Base-by-base conservation (phyloP, 2,797 vertebrate species). In the Hephaestus fuliginosus region DNA sequence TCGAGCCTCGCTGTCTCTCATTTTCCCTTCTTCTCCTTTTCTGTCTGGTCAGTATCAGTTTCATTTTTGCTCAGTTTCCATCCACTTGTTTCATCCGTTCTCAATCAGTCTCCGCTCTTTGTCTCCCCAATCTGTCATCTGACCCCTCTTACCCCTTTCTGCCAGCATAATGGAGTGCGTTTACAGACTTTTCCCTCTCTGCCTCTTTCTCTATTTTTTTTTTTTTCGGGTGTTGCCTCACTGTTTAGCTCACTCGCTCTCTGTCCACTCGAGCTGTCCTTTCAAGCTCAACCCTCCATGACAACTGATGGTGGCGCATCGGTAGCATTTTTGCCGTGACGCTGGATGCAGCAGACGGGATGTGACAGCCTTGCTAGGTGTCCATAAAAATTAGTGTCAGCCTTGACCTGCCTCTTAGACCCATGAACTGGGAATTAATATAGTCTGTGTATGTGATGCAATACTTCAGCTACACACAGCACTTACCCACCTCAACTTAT, bases 81-180 rank as follows among this genome's bases (percentile, higher is more conserved):
- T 78, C n/a, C 67, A 15, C 41, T 65, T 73, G 62, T 86, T 81
- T 78, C 82, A 71, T 76, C 69, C 41, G 8, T 51, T 70, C 63
- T 87, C 78, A 74, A 60, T 88, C 80, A 85, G 7, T 72, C 73
- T 60, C 9, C 43, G 15, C 33, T 57, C 48, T 75, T 70, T 81
- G 60, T 84, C 70, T 84, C 43, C 49, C n/a, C 70, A 65, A 82
- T 84, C 89, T 82, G 30, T 86, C 85, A 62, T 73, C 69, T 76
- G 73, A 86, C 80, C 73, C 72, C 53, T 67, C 52, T 75, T 51
- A 70, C 49, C 61, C n/a, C 71, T 65, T 66, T 30, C 79, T 76
- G 62, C 60, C 78, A 63, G 75, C 80, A 80, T 77, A 86, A 82
- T 60, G 30, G 41, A 86, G 49, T 77, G 52, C 41, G 20, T 78